Conservation (phyloP, 2,888 invertebrate species). For the Lumbricus terrestris region DNA sequence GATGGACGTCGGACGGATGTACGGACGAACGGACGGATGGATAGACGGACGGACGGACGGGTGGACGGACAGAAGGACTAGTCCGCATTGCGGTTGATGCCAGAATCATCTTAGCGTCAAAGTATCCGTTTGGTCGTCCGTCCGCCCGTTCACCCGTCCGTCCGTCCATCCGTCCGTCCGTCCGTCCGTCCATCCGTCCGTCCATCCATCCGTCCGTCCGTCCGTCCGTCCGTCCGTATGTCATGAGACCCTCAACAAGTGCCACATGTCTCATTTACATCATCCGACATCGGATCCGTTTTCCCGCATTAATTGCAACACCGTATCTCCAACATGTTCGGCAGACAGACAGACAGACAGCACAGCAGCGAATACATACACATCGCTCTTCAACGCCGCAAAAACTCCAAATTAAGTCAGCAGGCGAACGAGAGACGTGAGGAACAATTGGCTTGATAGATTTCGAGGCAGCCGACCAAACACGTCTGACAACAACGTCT, state of each 20-base stretch:
- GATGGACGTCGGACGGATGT: no score
- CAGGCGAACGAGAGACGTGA: not conserved
- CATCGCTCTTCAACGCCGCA: not conserved
- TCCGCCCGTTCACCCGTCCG: no score
- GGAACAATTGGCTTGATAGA: not conserved
- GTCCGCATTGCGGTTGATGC: no score
- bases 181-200: not conserved
- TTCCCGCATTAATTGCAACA: not conserved
- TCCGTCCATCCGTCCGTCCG: no score
- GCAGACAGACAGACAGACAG: no score
- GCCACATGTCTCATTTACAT: not conserved
- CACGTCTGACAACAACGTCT: not conserved
- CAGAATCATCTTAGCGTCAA: not conserved
- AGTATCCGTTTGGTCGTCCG: not conserved
- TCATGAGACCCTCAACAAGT: not conserved
- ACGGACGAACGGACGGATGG: no score
- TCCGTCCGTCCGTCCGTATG: no score
- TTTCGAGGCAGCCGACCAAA: not conserved
- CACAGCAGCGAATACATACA: no score
- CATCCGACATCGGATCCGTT: not conserved
- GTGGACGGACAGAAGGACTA: no score
- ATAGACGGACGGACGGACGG: no score
- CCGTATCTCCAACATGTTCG: not conserved
- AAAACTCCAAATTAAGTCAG: not conserved
- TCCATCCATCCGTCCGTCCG: not conserved